phyloP scores from a whole-genome alignment of 30 jellyfish, hydroid and myxozoan species.

The Aurelia sp. region DNA sequence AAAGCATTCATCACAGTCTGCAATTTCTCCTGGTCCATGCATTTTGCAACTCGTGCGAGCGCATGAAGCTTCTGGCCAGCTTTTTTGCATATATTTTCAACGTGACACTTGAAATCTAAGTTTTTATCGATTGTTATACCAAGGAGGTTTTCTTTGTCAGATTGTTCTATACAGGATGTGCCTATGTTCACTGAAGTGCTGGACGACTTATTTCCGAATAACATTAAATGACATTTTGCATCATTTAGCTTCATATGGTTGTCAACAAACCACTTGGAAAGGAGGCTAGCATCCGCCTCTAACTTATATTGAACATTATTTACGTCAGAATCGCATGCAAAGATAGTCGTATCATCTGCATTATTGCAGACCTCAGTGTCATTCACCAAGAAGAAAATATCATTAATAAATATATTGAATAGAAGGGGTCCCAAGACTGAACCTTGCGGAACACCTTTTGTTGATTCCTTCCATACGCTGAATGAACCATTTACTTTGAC shows the following conservation, averaged over 20 bases:
- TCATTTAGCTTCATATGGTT: constrained; percentile 26
- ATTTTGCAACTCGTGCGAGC: constrained; percentile 40
- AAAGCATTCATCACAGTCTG: constrained; percentile 21
- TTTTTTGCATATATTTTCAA: constrained; percentile 41
- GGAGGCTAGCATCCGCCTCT: no score
- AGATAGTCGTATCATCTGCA: neutral
- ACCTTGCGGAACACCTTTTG: no score
- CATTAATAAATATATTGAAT: no score
- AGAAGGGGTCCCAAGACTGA: no score
- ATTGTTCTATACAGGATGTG: no score
- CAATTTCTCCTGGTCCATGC: constrained; percentile 26
- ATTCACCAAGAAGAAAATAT: no score
- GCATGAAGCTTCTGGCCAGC: constrained; percentile 76
- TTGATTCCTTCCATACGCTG: no score
- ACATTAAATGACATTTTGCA: constrained; percentile 41
- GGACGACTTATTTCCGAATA: constrained; percentile 10
- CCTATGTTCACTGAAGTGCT: neutral
- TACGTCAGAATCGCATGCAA: no score
- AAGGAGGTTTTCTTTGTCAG: constrained; percentile 33
- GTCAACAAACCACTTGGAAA: neutral
- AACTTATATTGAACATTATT: no score
- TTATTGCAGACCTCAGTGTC: no score
- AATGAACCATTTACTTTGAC: no score
- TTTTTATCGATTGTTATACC: constrained; percentile 38
- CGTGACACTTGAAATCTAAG: no score